These are phyloP conservation scores for Papilio elwesi DNA, from an alignment of 2,888 invertebrate genomes.

Conservation along the genomic window DNA sequence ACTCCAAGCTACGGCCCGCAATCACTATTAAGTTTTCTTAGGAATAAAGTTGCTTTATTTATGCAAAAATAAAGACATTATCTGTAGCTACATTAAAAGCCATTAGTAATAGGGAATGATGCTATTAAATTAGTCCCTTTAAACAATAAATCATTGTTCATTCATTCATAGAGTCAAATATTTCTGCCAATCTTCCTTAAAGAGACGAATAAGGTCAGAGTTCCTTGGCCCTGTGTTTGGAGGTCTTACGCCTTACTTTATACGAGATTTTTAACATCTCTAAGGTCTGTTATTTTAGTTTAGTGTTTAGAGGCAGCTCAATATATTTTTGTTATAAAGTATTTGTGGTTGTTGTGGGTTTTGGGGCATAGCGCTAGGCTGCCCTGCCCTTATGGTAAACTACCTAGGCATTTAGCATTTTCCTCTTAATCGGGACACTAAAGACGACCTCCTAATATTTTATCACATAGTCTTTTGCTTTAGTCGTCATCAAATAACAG, in stretches of 20 bases:
- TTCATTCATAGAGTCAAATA: no score
- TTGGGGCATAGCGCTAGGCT: constrained; percentile 44
- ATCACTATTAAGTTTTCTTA: no score
- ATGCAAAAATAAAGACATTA: no score
- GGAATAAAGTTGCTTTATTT: neutral
- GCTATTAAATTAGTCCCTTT: no score
- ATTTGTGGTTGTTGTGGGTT: constrained; percentile 43
- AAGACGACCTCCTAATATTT: constrained; percentile 44
- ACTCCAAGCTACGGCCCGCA: neutral
- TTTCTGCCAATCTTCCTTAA: no score
- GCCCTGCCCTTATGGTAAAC: constrained; percentile 51
- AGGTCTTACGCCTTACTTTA: neutral
- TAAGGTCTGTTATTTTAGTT: constrained; percentile 24
- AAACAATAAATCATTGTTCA: no score
- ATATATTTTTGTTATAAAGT: constrained; percentile 48
- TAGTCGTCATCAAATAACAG: neutral
- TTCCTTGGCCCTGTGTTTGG: no score
- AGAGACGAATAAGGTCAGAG: no score
- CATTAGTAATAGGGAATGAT: no score
- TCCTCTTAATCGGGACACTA: constrained; percentile 26
- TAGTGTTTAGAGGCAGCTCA: constrained; percentile 54
- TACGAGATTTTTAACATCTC: constrained; percentile 46
- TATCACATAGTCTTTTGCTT: constrained; percentile 1
- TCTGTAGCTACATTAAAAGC: no score
- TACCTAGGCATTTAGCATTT: constrained; percentile 51